These are phyloP conservation scores for Lycia hirtaria DNA, from an alignment of 2,888 invertebrate genomes.

Conservation along the genomic window DNA sequence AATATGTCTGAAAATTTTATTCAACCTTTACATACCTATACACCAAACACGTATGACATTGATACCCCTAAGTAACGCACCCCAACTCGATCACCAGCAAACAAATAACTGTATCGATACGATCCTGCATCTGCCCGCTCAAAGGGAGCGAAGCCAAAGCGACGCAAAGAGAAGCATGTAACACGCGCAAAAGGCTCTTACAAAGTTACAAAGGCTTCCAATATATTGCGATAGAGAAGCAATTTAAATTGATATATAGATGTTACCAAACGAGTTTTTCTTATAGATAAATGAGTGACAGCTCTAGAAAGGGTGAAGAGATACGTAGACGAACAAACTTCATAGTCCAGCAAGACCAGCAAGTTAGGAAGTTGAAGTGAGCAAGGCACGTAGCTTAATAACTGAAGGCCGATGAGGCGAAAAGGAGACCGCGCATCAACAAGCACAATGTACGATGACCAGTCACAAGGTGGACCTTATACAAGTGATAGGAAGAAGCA, in stretches of 20 bases:
- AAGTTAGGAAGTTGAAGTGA: no score
- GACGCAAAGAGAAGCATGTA: slow-evolving; percentile 69
- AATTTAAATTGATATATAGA: slow-evolving; percentile 44
- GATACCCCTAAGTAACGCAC: slow-evolving; percentile 54
- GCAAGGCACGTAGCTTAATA: no score
- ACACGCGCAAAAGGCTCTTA: slow-evolving; percentile 57
- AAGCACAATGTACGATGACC: no score
- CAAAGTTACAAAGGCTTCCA: slow-evolving; percentile 64
- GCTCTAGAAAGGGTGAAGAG: not conserved
- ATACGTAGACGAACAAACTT: no score
- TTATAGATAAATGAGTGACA: not conserved
- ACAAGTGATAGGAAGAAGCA: no score
- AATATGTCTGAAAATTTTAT: no score
- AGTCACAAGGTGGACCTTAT: no score
- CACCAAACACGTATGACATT: slow-evolving; percentile 36
- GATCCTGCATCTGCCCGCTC: slow-evolving; percentile 64
- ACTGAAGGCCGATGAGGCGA: no score
- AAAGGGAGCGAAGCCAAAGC: slow-evolving; percentile 30
- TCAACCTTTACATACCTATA: slow-evolving; percentile 10
- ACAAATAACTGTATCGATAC: slow-evolving; percentile 76
- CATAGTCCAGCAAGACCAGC: no score
- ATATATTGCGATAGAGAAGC: slow-evolving; percentile 44
- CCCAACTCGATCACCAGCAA: slow-evolving; percentile 73
- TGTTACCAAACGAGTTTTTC: not conserved
- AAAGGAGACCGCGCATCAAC: no score